Percentiles rank a stretch among this genome's conserved stretches.
phyloP scores from a whole-genome alignment of 2,888 invertebrate genomes.

The Pharmacophagus antenor region DNA sequence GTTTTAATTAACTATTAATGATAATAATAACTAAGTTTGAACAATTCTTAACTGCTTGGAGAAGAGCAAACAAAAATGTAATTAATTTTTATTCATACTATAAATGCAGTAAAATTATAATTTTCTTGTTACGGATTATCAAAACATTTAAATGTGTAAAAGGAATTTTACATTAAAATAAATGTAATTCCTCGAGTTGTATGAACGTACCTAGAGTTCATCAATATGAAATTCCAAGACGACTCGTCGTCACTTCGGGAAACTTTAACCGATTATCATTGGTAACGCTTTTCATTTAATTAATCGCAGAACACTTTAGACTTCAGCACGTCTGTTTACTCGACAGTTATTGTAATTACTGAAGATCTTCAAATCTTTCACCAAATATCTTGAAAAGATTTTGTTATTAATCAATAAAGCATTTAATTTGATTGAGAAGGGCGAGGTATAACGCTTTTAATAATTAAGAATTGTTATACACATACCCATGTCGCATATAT shows the following conservation, averaged over 20 bases:
- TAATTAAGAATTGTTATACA: no score
- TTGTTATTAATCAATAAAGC: neutral
- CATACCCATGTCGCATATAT: no score
- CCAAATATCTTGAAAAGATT: slow-evolving; percentile 3
- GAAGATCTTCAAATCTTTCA: slow-evolving; percentile 3
- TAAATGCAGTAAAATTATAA: neutral
- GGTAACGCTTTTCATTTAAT: slow-evolving; percentile 56
- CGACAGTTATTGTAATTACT: slow-evolving; percentile 33
- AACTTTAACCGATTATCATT: slow-evolving; percentile 33
- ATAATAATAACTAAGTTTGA: no score
- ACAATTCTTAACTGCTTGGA: no score
- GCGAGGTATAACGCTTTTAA: no score
- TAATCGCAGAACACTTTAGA: slow-evolving; percentile 56
- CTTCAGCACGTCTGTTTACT: slow-evolving; percentile 46
- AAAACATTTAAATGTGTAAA: neutral
- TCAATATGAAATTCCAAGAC: slow-evolving; percentile 54
- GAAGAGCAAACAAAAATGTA: no score
- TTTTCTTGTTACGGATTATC: neutral
- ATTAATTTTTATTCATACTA: no score
- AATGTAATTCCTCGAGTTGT: slow-evolving; percentile 42
- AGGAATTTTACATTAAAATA: slow-evolving; percentile 20
- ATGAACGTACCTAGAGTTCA: slow-evolving; percentile 47
- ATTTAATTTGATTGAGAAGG: neutral
- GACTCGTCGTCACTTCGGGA: slow-evolving; percentile 31
- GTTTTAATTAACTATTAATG: no score